These are phyloP conservation scores for Adelges cooleyi DNA, from an alignment of 1,140 invertebrate genomes.

Conservation along the genomic window DNA sequence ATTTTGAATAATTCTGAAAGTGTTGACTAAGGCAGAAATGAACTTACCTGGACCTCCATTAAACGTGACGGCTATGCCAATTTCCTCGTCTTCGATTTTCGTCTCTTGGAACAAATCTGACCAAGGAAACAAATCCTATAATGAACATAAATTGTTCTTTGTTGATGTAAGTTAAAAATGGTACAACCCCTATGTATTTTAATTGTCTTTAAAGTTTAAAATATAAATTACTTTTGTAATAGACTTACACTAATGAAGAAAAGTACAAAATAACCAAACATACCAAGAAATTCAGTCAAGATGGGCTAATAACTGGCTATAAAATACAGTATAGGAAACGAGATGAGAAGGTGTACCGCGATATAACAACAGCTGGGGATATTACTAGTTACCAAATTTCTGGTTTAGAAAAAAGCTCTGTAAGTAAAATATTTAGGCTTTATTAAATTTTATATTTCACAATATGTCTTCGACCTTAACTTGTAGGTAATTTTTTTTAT, in stretches of 20 bases:
- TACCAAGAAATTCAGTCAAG: conserved; percentile 55
- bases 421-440: conserved; percentile 32
- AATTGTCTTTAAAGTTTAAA: too few species aligned
- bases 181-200: too few species aligned
- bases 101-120: conserved; percentile 62
- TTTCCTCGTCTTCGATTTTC: conserved; percentile 53
- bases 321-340: conserved; percentile 76
- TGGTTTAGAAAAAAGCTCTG: conserved; percentile 60
- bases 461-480: too few species aligned
- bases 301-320: conserved; percentile 89
- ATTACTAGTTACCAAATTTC: conserved; percentile 61
- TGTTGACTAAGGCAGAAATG: conserved; percentile 40
- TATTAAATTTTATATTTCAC: too few species aligned
- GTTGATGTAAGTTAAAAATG: conserved; percentile 56
- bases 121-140: conserved; percentile 48
- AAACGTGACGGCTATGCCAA: conserved; percentile 47
- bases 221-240: conserved; percentile 30
- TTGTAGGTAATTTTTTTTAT: too few species aligned
- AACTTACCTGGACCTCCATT: conserved; percentile 64
- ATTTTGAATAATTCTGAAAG: too few species aligned
- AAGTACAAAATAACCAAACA: conserved; percentile 46
- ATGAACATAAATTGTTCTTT: conserved; percentile 67
- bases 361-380: conserved; percentile 73
- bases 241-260: conserved; percentile 47
- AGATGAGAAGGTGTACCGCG: conserved; percentile 45